Evolutionary conservation across 2,888 invertebrate species (phyloP).

Genomic region (Drosophila borealis): DNA sequence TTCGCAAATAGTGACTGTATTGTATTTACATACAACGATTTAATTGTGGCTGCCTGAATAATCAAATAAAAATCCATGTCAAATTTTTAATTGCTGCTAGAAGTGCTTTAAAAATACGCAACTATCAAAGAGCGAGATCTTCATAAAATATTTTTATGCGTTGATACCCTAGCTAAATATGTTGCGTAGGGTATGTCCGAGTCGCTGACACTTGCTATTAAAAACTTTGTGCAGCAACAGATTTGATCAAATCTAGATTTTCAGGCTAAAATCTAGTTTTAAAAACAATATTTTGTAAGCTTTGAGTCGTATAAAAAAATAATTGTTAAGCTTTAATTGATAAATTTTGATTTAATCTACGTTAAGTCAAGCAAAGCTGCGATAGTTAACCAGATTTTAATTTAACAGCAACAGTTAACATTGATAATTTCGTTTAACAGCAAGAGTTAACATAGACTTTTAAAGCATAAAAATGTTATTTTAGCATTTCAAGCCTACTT

Average conservation of each 20-base stretch:
- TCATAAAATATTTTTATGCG: not conserved
- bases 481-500: not conserved
- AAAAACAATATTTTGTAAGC: too few species aligned
- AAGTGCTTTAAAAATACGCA: slow-evolving; percentile 11
- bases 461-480: too few species aligned
- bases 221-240: too few species aligned
- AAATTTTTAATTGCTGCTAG: slow-evolving; percentile 24
- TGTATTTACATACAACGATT: not conserved
- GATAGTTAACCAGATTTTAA: too few species aligned
- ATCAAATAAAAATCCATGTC: not conserved
- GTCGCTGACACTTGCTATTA: too few species aligned
- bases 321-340: not conserved
- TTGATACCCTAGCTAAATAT: not conserved
- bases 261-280: too few species aligned
- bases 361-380: not conserved
- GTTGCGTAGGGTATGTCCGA: not conserved
- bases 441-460: too few species aligned
- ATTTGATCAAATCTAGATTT: too few species aligned
- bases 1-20: not conserved
- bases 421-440: too few species aligned
- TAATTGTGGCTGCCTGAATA: slow-evolving; percentile 7
- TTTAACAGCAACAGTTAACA: too few species aligned
- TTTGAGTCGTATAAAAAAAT: not conserved
- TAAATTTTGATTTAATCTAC: not conserved
- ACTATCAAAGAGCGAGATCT: slow-evolving; percentile 6